Evolutionary conservation across 2,888 invertebrate genomes (phyloP).

Genomic region (Protonemura montana): DNA sequence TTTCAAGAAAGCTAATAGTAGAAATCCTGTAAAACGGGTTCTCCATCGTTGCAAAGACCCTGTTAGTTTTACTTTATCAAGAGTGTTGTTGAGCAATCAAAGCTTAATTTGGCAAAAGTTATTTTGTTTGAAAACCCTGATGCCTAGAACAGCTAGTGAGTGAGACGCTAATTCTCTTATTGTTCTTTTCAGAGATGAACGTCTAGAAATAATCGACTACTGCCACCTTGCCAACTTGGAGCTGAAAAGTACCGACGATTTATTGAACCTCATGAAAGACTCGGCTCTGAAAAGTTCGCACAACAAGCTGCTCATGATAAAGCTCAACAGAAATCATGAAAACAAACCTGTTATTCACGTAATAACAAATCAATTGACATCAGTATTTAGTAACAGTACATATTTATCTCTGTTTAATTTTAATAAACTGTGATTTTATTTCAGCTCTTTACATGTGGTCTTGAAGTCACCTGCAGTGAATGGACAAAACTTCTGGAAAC

Average conservation of each 20-base stretch:
- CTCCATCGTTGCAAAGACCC: neutral
- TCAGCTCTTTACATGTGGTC: neutral
- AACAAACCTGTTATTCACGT: neutral
- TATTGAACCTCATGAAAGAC: neutral
- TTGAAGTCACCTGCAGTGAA: neutral
- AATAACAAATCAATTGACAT: too few species aligned
- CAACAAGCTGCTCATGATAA: neutral
- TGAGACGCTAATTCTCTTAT: too few species aligned
- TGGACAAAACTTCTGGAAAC: neutral
- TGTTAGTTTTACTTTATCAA: neutral
- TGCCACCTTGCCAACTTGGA: neutral
- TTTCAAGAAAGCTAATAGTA: too few species aligned
- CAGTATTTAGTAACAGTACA: too few species aligned
- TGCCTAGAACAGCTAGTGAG: too few species aligned
- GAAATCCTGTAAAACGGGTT: neutral
- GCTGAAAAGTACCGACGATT: conserved; percentile 2
- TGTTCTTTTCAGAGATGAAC: neutral
- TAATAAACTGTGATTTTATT: neutral
- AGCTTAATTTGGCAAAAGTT: too few species aligned
- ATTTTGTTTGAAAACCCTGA: too few species aligned
- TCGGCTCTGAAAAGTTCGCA: neutral
- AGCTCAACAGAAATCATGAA: neutral
- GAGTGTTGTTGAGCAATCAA: too few species aligned
- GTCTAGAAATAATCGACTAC: neutral
- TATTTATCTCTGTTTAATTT: too few species aligned